Base-by-base conservation (phyloP, 1,140 invertebrate species). In the Halesus radiatus region DNA sequence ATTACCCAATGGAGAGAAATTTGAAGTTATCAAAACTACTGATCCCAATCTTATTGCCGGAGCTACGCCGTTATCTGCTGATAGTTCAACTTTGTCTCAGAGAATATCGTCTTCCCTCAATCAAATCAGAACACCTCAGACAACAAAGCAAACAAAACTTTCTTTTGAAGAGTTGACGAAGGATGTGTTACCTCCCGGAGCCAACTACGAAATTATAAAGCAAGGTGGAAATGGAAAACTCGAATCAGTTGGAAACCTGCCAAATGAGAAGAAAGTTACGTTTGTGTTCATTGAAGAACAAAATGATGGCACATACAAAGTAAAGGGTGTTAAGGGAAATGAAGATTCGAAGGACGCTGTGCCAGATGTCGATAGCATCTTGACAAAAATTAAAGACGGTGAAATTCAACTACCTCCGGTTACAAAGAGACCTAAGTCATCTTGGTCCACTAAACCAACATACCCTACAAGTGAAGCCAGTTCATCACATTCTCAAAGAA, bases 271-370 rank as follows among this genome's bases (percentile, higher is more conserved):
- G 86, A 96, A 95, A 85, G 94, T 96, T 0, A 96, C 95, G 0
- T 96, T 96, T 84, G 95, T 96, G 3, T 93, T 96, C 45, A 87
- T 96, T 16, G 95, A 96, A 87, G 95, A 96, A 84, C 95, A 96
- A 86, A 90, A 93, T 1, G 95, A 96, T 84, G 95, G 95, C 29
- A 94, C 93, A 56, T 94, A 94, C 66, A 96, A 96, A 87, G 94
- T 96, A 1, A 94, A 95, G 86, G 94, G 94, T 3, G 92, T 95
- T 0, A 92, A 93, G 89, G 93, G 93, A 6, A 94, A 92, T 84
- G 93, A 94, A 78, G 93, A 94, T 85, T 90, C 92, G 3, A 93
- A 93, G n/a, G 92, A 93, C 83, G 91, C 90, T n/a, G 92, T 92
- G 18, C 91, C 90, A 22, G 94, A 95, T 84, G 93, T 96, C 0